Conservation (phyloP, 2,113 vertebrate genomes). For the Gopherus flavomarginatus region DNA sequence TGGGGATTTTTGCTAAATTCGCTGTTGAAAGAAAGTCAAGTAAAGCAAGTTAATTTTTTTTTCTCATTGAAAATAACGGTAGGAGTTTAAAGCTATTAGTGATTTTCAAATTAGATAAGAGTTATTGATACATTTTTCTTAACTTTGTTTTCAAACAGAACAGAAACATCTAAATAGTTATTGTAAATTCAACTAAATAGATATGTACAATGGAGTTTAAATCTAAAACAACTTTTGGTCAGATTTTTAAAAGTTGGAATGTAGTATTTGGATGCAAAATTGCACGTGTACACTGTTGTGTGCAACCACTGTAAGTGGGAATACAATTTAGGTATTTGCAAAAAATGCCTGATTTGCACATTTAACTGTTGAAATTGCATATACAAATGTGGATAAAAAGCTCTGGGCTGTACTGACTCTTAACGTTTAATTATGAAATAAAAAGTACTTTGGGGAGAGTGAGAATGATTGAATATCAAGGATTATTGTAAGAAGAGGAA, state of each 20-base stretch:
- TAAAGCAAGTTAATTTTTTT: neutral
- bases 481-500: neutral
- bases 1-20: slow-evolving; percentile 89
- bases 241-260: neutral
- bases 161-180: neutral
- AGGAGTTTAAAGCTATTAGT: neutral
- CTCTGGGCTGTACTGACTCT: neutral
- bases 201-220: neutral
- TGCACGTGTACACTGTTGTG: neutral
- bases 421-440: neutral
- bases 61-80: neutral
- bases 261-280: neutral
- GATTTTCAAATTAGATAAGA: neutral
- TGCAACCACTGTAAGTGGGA: neutral
- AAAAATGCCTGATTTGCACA: neutral
- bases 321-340: neutral
- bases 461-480: neutral
- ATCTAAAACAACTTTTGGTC: neutral
- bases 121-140: neutral
- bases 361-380: neutral
- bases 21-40: slow-evolving; percentile 72
- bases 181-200: neutral
- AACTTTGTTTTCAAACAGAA: neutral
- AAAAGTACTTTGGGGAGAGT: neutral
- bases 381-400: neutral